A percentile compares a stretch with the other conserved stretches of the same genome.
Conservation (phyloP, 2,888 invertebrate species). For the Trissolcus japonicus region DNA sequence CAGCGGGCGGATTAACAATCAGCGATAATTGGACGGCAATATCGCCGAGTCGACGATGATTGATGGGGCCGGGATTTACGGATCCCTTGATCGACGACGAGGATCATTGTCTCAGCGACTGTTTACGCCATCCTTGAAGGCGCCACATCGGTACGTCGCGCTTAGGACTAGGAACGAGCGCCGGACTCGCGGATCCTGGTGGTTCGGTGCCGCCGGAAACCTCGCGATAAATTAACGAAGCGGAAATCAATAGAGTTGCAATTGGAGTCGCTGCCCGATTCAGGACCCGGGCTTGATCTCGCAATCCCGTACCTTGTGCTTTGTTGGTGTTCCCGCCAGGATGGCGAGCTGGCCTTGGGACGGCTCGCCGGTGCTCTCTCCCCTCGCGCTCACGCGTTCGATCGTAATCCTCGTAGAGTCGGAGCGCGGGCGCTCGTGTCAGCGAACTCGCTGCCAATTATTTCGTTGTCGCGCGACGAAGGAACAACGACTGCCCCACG, state of each 20-base stretch:
- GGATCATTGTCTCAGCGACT: not conserved
- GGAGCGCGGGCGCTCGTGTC: conserved; percentile 57
- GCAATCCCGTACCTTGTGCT: conserved; percentile 36
- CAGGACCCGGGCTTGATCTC: conserved; percentile 4
- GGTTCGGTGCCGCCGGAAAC: conserved; percentile 17
- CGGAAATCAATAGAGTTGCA: conserved; percentile 49
- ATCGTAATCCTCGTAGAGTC: conserved; percentile 7
- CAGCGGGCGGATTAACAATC: conserved; percentile 2
- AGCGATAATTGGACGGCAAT: not conserved
- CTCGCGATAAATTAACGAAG: conserved; percentile 17
- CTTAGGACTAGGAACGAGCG: not conserved
- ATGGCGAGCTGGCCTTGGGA: conserved; percentile 4
- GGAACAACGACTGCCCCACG: conserved; percentile 72
- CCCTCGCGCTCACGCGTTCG: not conserved
- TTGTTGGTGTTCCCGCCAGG: conserved; percentile 11
- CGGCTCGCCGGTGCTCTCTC: not conserved
- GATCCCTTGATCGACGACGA: conserved; percentile 3
- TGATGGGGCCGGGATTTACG: not conserved
- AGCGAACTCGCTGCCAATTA: conserved; percentile 66
- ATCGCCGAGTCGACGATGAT: conserved; percentile 1
- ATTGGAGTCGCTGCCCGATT: conserved; percentile 26
- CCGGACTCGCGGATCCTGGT: not conserved
- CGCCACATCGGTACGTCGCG: not conserved
- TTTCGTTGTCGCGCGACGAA: conserved; percentile 71
- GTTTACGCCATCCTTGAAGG: not conserved